These are phyloP conservation scores for Phortica magna DNA, from an alignment of 2,888 invertebrate species.

Conservation along the genomic window DNA sequence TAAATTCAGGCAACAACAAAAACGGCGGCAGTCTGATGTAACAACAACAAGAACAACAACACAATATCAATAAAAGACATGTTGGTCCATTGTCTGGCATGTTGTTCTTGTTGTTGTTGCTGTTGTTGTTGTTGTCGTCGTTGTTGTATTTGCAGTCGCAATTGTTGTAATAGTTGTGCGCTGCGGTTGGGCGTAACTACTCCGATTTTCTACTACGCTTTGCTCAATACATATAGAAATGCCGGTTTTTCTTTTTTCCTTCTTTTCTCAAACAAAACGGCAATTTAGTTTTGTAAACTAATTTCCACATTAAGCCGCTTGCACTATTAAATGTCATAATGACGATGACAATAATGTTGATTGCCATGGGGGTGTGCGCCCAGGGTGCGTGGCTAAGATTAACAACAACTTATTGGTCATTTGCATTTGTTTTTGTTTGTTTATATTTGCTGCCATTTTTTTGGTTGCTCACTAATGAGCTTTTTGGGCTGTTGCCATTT, in stretches of 20 bases:
- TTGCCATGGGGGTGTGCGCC: neutral
- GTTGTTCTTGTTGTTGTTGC: neutral
- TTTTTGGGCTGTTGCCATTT: neutral
- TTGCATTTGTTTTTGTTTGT: neutral
- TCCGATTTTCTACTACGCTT: neutral
- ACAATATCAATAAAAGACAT: neutral
- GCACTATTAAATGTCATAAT: neutral
- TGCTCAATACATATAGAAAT: neutral
- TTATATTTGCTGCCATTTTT: neutral
- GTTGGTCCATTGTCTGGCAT: slow-evolving; percentile 21
- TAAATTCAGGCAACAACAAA: slow-evolving; percentile 12
- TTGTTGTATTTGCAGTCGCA: neutral
- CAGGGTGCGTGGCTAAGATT: neutral
- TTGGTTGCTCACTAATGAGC: neutral
- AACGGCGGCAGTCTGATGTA: neutral
- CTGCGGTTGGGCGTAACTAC: neutral
- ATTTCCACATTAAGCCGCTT: neutral
- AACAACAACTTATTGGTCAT: neutral
- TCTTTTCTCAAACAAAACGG: neutral
- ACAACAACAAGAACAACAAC: neutral
- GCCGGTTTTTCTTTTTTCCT: neutral
- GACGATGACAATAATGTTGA: slow-evolving; percentile 3
- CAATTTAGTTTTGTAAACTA: neutral
- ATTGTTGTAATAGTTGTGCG: neutral
- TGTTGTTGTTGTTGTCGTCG: neutral